phyloP scores from a whole-genome alignment of 2,113 vertebrate species.

The Falcunculus frontatus region DNA sequence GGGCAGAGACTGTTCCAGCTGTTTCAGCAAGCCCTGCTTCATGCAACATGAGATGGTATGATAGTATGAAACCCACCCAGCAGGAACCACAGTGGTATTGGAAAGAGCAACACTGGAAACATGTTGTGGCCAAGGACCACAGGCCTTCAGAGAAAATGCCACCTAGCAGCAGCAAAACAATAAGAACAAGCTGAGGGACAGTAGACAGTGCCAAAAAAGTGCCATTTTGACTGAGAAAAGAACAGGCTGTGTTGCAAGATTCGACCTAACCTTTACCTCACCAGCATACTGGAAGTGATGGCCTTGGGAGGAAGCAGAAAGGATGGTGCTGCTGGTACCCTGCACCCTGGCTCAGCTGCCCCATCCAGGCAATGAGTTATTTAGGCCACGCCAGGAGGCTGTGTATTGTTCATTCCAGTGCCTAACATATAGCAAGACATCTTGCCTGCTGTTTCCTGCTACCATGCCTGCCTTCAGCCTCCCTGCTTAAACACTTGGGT shows the following conservation, averaged over 20 bases:
- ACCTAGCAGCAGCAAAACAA: background rate
- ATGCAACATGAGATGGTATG: rapidly evolving
- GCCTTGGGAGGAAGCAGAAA: background rate
- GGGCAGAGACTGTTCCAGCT: background rate
- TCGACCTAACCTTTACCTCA: background rate
- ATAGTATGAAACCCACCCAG: background rate
- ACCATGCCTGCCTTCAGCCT: background rate
- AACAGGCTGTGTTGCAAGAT: background rate
- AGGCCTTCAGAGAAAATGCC: background rate
- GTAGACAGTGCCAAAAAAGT: background rate
- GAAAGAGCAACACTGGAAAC: background rate
- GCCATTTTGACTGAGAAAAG: background rate
- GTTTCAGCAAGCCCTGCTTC: background rate
- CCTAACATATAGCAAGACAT: background rate
- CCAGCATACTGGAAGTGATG: background rate
- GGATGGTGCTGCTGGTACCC: rapidly evolving
- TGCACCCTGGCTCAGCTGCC: rapidly evolving
- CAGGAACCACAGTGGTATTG: background rate
- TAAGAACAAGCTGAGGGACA: background rate
- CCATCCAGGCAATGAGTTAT: background rate
- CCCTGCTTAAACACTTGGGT: background rate
- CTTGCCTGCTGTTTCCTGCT: background rate
- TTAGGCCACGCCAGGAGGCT: background rate
- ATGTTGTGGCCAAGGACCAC: background rate
- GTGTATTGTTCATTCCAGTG: background rate